Conservation (phyloP, 2,797 vertebrate species). For the Apogon hyalosoma region DNA sequence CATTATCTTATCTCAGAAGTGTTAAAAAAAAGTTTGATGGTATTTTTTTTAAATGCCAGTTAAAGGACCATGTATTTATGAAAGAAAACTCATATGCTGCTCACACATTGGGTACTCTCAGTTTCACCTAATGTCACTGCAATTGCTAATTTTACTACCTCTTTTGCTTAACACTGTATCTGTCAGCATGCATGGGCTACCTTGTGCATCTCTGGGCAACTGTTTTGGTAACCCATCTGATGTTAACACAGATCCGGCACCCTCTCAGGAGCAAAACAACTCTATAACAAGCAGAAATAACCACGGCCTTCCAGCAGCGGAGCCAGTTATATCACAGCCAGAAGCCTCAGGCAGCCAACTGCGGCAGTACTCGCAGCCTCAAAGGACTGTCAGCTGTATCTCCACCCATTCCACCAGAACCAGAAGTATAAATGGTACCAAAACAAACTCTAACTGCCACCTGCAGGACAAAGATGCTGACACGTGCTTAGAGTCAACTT, state of each 20-base stretch:
- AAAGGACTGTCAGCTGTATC: constrained; percentile 61
- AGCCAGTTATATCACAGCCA: constrained; percentile 77
- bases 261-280: constrained; percentile 52
- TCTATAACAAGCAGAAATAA: constrained; percentile 44
- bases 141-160: constrained; percentile 24
- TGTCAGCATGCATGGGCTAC: constrained; percentile 81
- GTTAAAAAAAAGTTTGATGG: neutral
- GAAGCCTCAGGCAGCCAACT: constrained; percentile 21
- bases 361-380: constrained; percentile 46
- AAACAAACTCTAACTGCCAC: constrained; percentile 44
- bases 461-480: constrained; percentile 38
- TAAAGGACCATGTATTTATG: neutral
- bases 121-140: constrained; percentile 51
- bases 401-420: constrained; percentile 49
- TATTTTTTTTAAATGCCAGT: neutral
- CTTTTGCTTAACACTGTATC: constrained; percentile 35
- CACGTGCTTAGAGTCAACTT: constrained; percentile 38
- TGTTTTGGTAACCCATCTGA: constrained; percentile 84
- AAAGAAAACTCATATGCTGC: constrained; percentile 9
- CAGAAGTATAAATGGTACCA: constrained; percentile 64
- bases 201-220: constrained; percentile 82
- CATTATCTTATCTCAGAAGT: neutral
- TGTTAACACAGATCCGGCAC: constrained; percentile 66
- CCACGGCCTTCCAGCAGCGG: constrained; percentile 31
- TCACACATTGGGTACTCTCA: neutral